A percentile compares a stretch with the other conserved stretches of the same genome.
Evolutionary conservation across 1,140 invertebrate species (phyloP).

Genomic region (Drosophila rufa): DNA sequence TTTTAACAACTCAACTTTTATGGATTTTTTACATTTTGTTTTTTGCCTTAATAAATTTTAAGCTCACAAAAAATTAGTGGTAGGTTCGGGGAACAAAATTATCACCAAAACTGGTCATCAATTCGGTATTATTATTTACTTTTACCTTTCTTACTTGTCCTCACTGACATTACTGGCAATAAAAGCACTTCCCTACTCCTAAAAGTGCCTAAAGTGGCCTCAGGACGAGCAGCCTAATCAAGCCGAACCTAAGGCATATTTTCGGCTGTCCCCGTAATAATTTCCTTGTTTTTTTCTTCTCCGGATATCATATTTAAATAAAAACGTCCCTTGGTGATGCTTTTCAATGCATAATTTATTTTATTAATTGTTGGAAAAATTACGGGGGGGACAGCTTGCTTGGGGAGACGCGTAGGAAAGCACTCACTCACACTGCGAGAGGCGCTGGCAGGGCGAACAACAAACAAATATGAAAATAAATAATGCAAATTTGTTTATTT

Average conservation of each 20-base stretch:
- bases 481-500: conserved; percentile 76
- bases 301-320: conserved; percentile 34
- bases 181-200: too few relatives aligned
- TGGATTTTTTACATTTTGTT: too few relatives aligned
- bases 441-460: conserved; percentile 30
- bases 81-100: too few relatives aligned
- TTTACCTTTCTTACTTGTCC: too few relatives aligned
- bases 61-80: too few relatives aligned
- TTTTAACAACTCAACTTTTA: too few relatives aligned
- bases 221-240: background rate
- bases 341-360: conserved; percentile 56
- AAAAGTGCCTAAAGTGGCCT: background rate
- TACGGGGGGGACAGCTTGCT: conserved; percentile 9
- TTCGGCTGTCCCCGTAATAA: background rate
- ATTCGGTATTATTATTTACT: too few relatives aligned
- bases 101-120: too few relatives aligned
- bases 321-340: conserved; percentile 19
- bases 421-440: conserved; percentile 14
- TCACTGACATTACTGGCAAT: too few relatives aligned
- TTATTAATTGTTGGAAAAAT: conserved; percentile 57
- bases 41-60: too few relatives aligned
- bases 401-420: conserved; percentile 9
- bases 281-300: conserved; percentile 8
- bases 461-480: conserved; percentile 65
- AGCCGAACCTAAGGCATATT: background rate